phyloP scores from a whole-genome alignment of 2,797 vertebrate species.

The Orientallactaga sibirica region DNA sequence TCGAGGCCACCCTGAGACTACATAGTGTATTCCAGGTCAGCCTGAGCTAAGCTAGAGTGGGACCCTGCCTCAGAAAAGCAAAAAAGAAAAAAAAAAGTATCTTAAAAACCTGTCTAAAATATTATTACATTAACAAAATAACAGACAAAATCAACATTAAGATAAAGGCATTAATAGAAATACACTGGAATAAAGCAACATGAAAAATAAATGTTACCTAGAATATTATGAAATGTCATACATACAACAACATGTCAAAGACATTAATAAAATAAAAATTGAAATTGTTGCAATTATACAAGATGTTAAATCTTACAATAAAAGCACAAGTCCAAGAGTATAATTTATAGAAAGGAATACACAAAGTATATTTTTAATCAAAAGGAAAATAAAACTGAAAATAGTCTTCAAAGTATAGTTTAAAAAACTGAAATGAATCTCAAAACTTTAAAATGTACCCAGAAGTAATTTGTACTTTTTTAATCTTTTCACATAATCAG shows the following conservation, averaged over 20 bases:
- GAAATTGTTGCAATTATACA: background rate
- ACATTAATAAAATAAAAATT: constrained; percentile 44
- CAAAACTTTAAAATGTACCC: constrained; percentile 26
- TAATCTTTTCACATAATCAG: background rate
- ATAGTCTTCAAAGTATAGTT: constrained; percentile 10
- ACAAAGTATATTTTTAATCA: background rate
- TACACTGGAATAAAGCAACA: background rate
- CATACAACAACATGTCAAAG: background rate
- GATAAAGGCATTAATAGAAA: background rate
- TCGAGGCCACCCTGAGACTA: too few relatives aligned
- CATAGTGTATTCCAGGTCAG: too few relatives aligned
- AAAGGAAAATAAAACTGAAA: constrained; percentile 26
- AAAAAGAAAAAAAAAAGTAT: too few relatives aligned
- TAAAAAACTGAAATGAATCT: constrained; percentile 49
- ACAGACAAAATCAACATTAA: constrained; percentile 42
- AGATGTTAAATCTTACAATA: constrained; percentile 16
- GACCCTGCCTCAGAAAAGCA: too few relatives aligned
- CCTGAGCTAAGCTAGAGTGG: too few relatives aligned
- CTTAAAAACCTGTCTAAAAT: background rate
- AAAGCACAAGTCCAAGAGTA: background rate
- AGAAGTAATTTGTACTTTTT: background rate
- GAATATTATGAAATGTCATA: background rate
- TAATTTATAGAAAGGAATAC: background rate
- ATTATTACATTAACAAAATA: background rate
- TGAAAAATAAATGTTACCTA: background rate